Base-by-base conservation (phyloP, 2,888 invertebrate species). In the Hirudinaria manillensis region DNA sequence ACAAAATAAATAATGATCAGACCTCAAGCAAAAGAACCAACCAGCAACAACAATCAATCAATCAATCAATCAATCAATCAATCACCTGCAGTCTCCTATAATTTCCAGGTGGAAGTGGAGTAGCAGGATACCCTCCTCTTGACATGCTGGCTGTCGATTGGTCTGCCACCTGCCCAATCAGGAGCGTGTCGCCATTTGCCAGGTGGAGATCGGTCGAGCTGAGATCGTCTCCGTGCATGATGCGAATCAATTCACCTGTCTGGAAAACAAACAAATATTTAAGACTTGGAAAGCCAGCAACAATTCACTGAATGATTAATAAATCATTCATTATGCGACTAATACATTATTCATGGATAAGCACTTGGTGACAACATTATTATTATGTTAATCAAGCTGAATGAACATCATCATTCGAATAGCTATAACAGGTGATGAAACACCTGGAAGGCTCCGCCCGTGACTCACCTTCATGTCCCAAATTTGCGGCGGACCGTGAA, bases 121-220 rank as follows among this genome's bases (percentile, higher is more conserved):
- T 7, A 13, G 32, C n/a, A 29, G 68, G n/a, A 29, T 61, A 61
- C 10, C 36, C 36, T n/a, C 24, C 53, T 24, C 45, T 32, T 0
- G 61, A 2, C 75, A 82, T 82, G 45, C 81, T 79, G 45, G 80
- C 80, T 19, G 82, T 81, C 19, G 74, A 53, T 55, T 77, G 83
- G 55, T 84, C 83, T 38, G 84, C 82, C 38, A 85, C 84, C 56
- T 84, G 84, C 29, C 85, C 85, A 1, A 85, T 84, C 72, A 85
- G 79, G n/a, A 85, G 79, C 0, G 82, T 78, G 77, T 85, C 85
- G 32, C 82, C 81, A 77, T 82, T 82, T 13, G 84, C 84, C 13
- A 85, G 79, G 78, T 85, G 84, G 4, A 85, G 81, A 75, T 84
- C 82, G 7, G 85, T 85, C 4, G 85, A 84, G 21, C 84, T 85